Conservation (phyloP, 2,113 vertebrate species). For the Megalops atlanticus region DNA sequence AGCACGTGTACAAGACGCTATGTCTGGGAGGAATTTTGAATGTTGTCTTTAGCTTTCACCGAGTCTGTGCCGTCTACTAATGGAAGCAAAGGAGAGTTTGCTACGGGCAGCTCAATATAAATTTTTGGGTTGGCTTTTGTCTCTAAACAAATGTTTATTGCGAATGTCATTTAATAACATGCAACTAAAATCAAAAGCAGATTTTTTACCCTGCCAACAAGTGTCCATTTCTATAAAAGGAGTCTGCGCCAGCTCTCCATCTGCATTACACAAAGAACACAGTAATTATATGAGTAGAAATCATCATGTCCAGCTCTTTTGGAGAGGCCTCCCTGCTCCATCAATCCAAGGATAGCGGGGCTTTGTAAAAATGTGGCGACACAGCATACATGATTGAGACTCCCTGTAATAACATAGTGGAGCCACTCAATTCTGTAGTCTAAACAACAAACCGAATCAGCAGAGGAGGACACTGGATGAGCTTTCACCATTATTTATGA, state of each 20-base stretch:
- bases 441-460: slow-evolving; percentile 10
- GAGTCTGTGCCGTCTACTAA: not conserved
- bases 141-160: slow-evolving; percentile 24
- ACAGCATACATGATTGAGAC: not conserved
- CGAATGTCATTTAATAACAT: slow-evolving; percentile 11
- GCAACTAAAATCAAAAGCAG: not conserved
- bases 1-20: not conserved
- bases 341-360: not conserved
- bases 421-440: slow-evolving; percentile 1
- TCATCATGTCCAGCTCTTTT: not conserved
- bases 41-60: not conserved
- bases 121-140: not conserved
- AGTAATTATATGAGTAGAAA: slow-evolving; percentile 19
- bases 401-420: not conserved
- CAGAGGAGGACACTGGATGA: not conserved
- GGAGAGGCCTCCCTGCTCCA: not conserved
- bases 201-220: not conserved
- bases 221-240: not conserved
- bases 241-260: not conserved
- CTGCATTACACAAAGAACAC: slow-evolving; percentile 6
- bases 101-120: not conserved
- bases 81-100: not conserved
- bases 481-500: not conserved
- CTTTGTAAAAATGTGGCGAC: not conserved
- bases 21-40: not conserved